These are phyloP conservation scores for Nanger granti DNA, from an alignment of 2,113 vertebrate genomes.

Conservation along the genomic window DNA sequence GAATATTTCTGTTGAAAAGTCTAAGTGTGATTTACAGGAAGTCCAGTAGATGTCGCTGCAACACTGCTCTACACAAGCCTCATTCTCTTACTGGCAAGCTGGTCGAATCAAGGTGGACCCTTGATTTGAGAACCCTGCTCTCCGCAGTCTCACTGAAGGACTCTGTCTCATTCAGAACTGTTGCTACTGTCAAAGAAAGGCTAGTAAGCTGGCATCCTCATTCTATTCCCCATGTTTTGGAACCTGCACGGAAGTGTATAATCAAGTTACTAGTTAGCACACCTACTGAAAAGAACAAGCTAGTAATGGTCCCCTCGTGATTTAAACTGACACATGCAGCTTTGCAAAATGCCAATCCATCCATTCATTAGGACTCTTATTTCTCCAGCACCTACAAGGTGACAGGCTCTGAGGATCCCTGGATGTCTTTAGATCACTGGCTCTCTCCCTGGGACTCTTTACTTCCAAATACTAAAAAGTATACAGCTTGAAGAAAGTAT, in stretches of 20 bases:
- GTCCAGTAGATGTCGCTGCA: conserved; percentile 52
- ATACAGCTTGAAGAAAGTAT: background rate
- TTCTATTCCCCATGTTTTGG: background rate
- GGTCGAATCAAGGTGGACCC: background rate
- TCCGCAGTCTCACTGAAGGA: background rate
- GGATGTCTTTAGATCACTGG: background rate
- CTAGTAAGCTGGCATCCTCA: background rate
- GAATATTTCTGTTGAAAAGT: background rate
- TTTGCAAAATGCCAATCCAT: background rate
- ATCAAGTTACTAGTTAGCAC: background rate
- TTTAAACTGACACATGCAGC: background rate
- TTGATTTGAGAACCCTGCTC: background rate
- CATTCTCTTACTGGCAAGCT: background rate
- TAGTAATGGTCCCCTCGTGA: background rate
- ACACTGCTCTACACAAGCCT: background rate
- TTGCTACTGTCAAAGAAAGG: background rate
- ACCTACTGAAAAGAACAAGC: background rate
- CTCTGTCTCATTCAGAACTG: background rate
- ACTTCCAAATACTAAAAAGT: background rate
- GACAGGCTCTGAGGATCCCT: background rate
- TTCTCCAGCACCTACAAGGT: background rate
- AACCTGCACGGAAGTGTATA: background rate
- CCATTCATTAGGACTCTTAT: background rate
- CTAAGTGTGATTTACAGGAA: background rate
- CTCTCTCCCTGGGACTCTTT: background rate